phyloP scores from a whole-genome alignment of 2,797 vertebrate species.

The Anguilla obscura region DNA sequence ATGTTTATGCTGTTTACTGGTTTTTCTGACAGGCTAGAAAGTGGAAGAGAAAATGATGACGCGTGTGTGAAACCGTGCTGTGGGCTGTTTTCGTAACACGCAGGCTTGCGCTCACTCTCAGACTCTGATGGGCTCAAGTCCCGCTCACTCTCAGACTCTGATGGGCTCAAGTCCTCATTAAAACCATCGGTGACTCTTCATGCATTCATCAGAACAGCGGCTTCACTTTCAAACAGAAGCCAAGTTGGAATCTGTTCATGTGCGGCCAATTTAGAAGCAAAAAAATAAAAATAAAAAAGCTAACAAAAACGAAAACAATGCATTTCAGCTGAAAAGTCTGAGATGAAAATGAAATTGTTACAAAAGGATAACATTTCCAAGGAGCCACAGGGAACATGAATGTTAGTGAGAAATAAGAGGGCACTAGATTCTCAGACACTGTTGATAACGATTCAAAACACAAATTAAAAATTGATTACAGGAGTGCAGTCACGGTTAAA shows the following conservation, averaged over 20 bases:
- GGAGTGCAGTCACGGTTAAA: not conserved
- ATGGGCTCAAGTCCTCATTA: not conserved
- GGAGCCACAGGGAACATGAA: not conserved
- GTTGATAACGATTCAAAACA: not conserved
- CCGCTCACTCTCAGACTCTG: not conserved
- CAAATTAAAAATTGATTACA: not conserved
- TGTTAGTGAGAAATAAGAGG: not conserved
- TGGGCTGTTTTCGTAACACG: not conserved
- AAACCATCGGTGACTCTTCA: not conserved
- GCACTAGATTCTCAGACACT: not conserved
- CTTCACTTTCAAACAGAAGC: not conserved
- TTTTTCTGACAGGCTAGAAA: not conserved
- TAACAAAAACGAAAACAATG: not conserved
- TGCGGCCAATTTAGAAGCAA: conserved; percentile 2
- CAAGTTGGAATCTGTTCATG: not conserved
- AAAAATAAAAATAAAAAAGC: not conserved
- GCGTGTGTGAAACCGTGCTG: not conserved
- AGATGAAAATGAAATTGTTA: not conserved
- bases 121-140: too few relatives aligned
- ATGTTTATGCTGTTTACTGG: not conserved
- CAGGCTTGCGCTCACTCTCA: not conserved
- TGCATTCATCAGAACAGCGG: not conserved
- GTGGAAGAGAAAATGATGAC: not conserved
- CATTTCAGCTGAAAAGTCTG: not conserved
- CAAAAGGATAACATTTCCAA: not conserved